Evolutionary conservation across 2,113 vertebrate species (phyloP).

Genomic region (Conger conger): DNA sequence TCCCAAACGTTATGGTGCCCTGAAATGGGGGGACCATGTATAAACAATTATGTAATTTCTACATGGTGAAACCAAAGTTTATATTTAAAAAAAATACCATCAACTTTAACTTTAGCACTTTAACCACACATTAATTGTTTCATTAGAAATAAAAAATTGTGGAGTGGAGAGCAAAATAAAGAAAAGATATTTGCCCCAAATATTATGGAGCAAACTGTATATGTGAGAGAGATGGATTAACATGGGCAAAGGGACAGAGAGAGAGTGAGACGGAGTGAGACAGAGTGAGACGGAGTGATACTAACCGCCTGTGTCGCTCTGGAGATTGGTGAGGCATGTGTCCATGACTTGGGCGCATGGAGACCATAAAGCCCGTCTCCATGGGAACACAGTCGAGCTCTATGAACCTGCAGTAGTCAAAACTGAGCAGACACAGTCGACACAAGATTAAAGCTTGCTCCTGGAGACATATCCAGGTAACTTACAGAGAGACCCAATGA

Average conservation of each 20-base stretch:
- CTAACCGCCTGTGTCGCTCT: conserved; percentile 62
- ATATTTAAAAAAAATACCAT: no score
- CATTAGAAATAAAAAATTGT: no score
- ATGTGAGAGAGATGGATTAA: not conserved
- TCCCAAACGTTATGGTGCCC: no score
- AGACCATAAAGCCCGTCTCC: conserved; percentile 75
- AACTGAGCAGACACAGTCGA: conserved; percentile 55
- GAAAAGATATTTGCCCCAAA: no score
- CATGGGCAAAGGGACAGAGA: not conserved
- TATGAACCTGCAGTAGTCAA: conserved; percentile 78
- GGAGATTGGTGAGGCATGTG: conserved; percentile 62
- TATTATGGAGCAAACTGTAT: no score
- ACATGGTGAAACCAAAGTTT: no score
- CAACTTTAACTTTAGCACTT: no score
- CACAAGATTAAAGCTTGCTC: not conserved
- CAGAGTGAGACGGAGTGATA: conserved; percentile 44
- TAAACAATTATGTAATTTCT: no score
- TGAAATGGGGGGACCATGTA: no score
- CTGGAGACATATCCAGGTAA: not conserved
- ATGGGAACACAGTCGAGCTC: conserved; percentile 76
- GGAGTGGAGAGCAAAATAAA: no score
- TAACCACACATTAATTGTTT: no score
- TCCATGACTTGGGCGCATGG: conserved; percentile 73
- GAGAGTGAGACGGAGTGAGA: conserved; percentile 53
- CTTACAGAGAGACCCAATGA: no score